Evolutionary conservation across 2,797 vertebrate genomes (phyloP).

Genomic region (Halcyon chelicuti): DNA sequence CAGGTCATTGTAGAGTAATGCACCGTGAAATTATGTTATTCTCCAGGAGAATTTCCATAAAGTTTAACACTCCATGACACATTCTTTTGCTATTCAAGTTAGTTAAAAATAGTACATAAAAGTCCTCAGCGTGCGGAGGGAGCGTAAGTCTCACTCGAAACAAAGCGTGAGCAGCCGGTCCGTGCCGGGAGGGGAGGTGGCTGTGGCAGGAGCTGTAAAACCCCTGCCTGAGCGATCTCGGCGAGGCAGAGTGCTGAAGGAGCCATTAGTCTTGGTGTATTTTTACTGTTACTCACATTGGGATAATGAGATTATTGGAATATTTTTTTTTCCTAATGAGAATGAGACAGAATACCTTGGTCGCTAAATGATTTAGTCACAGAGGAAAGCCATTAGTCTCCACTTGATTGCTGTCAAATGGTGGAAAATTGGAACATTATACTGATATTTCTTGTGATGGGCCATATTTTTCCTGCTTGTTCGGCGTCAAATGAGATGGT

Average conservation of each 20-base stretch:
- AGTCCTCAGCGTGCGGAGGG: neutral
- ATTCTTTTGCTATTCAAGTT: slow-evolving; percentile 68
- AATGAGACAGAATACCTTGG: slow-evolving; percentile 90
- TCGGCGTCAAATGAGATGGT: slow-evolving; percentile 67
- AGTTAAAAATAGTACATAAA: slow-evolving; percentile 70
- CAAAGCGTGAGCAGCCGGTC: neutral
- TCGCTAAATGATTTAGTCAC: slow-evolving; percentile 87
- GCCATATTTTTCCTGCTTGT: slow-evolving; percentile 80
- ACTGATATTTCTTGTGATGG: slow-evolving; percentile 85
- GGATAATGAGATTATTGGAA: slow-evolving; percentile 90
- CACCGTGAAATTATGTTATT: slow-evolving; percentile 82
- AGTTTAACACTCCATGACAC: slow-evolving; percentile 81
- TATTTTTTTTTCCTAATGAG: slow-evolving; percentile 89
- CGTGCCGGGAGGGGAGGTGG: neutral
- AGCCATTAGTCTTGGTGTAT: slow-evolving; percentile 86
- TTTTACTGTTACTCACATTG: slow-evolving; percentile 87
- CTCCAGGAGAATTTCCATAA: slow-evolving; percentile 81
- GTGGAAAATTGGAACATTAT: slow-evolving; percentile 88
- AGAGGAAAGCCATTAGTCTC: slow-evolving; percentile 90
- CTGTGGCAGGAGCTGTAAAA: no score
- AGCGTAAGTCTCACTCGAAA: neutral
- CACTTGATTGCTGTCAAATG: slow-evolving; percentile 90
- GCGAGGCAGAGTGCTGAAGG: slow-evolving; percentile 63
- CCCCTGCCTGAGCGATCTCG: slow-evolving; percentile 77
- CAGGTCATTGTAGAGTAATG: slow-evolving; percentile 80